Conservation (phyloP, 53 echinoderm and acorn worm species). For the Astropecten irregularis region DNA sequence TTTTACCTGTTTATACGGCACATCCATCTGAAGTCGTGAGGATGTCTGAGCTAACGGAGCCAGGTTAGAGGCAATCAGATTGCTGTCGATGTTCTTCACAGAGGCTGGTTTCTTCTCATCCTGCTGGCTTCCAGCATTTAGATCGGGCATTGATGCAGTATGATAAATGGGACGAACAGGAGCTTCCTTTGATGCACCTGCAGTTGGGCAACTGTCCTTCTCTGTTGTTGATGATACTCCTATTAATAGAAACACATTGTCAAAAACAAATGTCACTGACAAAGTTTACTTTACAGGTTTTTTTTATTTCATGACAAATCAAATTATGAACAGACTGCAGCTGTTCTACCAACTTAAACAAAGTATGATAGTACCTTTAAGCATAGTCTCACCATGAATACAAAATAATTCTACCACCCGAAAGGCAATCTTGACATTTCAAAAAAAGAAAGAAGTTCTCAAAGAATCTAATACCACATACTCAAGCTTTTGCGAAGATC, state of each 20-base stretch:
- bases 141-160: constrained; percentile 20
- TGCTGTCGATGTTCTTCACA: not conserved
- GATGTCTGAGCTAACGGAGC: constrained; percentile 24
- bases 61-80: not conserved
- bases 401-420: no score
- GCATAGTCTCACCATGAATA: no score
- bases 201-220: not conserved
- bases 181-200: not conserved
- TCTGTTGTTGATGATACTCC: not conserved
- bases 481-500: no score
- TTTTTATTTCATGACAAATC: no score
- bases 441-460: no score
- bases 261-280: not conserved
- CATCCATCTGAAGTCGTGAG: constrained; percentile 14
- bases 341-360: no score
- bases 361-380: no score
- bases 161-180: not conserved
- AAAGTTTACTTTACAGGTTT: not conserved
- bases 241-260: not conserved
- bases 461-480: no score
- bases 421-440: no score
- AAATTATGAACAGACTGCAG: no score
- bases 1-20: constrained; percentile 29
- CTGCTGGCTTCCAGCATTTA: not conserved
- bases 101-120: not conserved